Evolutionary conservation across 1,140 invertebrate species (phyloP).

Genomic region (Drosophila ananassae): DNA sequence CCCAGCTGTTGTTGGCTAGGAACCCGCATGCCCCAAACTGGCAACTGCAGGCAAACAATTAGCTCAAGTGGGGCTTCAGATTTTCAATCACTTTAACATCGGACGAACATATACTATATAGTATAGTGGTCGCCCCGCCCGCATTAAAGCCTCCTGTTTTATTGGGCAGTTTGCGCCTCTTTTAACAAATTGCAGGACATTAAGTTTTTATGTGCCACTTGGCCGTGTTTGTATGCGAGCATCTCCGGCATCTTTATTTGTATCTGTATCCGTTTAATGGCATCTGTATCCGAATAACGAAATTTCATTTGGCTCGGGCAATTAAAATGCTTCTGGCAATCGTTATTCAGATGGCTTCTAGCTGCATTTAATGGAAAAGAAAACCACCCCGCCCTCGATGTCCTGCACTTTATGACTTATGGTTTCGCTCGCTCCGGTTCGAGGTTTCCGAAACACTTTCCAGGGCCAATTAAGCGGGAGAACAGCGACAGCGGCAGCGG

Average conservation of each 20-base stretch:
- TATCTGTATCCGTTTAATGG: constrained; percentile 30
- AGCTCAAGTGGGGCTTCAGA: constrained; percentile 37
- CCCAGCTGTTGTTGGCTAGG: constrained; percentile 31
- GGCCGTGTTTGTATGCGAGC: constrained; percentile 13
- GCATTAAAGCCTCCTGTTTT: constrained; percentile 46
- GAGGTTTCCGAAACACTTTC: constrained; percentile 34
- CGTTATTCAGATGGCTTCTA: constrained; percentile 51
- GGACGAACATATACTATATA: background rate
- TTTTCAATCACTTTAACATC: constrained; percentile 29
- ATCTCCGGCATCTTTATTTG: constrained; percentile 16
- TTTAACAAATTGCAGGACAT: constrained; percentile 67
- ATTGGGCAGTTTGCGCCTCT: constrained; percentile 63
- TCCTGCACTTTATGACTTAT: constrained; percentile 78
- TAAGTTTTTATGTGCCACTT: constrained; percentile 62
- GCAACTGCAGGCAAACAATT: constrained; percentile 34
- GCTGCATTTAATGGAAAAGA: constrained; percentile 67
- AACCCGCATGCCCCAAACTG: constrained; percentile 14
- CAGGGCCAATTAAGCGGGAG: constrained; percentile 53
- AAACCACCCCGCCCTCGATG: constrained; percentile 35
- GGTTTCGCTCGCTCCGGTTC: background rate
- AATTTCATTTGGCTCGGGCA: constrained; percentile 53
- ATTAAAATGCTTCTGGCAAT: constrained; percentile 69
- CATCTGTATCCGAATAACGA: constrained; percentile 23
- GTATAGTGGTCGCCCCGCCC: no score
- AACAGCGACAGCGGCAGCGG: constrained; percentile 16